phyloP scores from a whole-genome alignment of 2,888 invertebrate species.

The Lathronympha strigana region DNA sequence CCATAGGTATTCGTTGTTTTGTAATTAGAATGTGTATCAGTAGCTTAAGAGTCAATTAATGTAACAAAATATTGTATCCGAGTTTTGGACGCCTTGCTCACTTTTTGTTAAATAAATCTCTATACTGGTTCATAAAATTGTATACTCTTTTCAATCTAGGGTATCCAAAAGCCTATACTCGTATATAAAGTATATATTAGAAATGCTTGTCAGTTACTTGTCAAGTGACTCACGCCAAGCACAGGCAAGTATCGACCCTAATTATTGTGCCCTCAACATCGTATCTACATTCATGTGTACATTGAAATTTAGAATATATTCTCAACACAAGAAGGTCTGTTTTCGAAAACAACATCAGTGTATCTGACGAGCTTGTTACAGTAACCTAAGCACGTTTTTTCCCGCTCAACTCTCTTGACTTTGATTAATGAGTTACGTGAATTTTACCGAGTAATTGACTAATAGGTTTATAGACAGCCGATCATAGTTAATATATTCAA shows the following conservation, averaged over 20 bases:
- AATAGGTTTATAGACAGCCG: slow-evolving; percentile 14
- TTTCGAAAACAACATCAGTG: neutral
- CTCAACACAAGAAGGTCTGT: neutral
- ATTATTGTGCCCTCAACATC: neutral
- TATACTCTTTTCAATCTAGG: too few relatives aligned
- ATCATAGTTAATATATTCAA: slow-evolving; percentile 10
- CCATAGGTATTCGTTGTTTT: too few relatives aligned
- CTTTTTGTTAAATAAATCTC: too few relatives aligned
- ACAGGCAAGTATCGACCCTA: neutral
- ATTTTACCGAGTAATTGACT: slow-evolving; percentile 10
- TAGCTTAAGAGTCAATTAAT: too few relatives aligned
- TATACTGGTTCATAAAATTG: too few relatives aligned
- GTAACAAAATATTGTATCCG: too few relatives aligned
- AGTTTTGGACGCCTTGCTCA: too few relatives aligned
- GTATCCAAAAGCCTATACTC: too few relatives aligned
- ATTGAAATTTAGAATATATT: neutral
- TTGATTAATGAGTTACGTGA: slow-evolving; percentile 20
- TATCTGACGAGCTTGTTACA: neutral
- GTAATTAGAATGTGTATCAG: too few relatives aligned
- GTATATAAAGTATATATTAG: neutral
- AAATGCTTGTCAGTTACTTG: neutral
- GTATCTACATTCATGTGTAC: neutral
- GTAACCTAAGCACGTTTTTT: neutral
- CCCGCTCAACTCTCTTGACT: neutral
- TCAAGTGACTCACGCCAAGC: neutral